Conservation (phyloP, 2,888 invertebrate species). For the Melipona beecheii region DNA sequence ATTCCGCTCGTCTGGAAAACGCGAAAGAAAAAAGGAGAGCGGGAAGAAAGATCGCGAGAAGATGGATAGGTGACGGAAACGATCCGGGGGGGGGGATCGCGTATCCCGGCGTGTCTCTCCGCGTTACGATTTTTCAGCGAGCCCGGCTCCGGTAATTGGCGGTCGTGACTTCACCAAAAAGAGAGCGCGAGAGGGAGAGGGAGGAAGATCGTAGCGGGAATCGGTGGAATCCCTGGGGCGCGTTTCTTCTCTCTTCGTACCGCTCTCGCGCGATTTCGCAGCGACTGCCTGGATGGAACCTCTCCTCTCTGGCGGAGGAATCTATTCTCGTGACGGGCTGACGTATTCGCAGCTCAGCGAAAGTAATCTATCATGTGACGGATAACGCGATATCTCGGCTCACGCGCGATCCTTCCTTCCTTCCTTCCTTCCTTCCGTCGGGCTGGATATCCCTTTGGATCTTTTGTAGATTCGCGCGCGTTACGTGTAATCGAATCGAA, state of each 20-base stretch:
- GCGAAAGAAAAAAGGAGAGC: accelerated
- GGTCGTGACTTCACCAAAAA: background rate
- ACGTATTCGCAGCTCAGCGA: constrained; percentile 63
- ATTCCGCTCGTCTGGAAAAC: too few relatives aligned
- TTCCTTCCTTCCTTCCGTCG: too few relatives aligned
- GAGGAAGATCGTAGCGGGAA: constrained; percentile 25
- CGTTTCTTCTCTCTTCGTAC: constrained; percentile 1
- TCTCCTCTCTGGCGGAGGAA: constrained; percentile 73
- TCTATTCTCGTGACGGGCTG: constrained; percentile 74
- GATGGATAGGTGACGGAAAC: background rate
- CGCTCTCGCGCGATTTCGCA: constrained; percentile 33
- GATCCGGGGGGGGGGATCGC: background rate
- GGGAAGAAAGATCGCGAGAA: too few relatives aligned
- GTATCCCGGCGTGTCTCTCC: background rate
- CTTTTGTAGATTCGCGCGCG: constrained; percentile 18
- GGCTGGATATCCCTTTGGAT: constrained; percentile 4
- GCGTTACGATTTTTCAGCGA: background rate
- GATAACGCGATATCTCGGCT: constrained; percentile 49
- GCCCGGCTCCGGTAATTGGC: constrained; percentile 31
- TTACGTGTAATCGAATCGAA: background rate
- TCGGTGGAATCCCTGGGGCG: constrained; percentile 36
- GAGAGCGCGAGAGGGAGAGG: too few relatives aligned
- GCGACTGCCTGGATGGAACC: constrained; percentile 71
- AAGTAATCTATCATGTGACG: constrained; percentile 67
- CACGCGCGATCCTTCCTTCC: constrained; percentile 24